A percentile compares a stretch with the other conserved stretches of the same genome.
Conservation (phyloP, 2,888 invertebrate species). For the Scaptomyza cyrtandrae region DNA sequence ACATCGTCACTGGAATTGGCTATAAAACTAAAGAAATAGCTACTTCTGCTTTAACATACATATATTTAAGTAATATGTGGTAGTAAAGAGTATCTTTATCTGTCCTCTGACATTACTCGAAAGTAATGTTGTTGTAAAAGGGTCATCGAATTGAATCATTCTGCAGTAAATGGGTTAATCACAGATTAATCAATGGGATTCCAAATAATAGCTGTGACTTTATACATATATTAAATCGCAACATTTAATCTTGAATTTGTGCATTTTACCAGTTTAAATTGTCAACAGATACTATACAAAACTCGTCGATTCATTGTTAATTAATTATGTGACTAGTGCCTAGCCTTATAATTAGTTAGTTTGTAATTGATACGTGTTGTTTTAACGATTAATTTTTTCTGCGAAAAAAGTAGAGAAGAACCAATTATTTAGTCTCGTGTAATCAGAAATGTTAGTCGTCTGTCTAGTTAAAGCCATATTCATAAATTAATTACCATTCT, state of each 20-base stretch:
- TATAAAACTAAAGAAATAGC: constrained; percentile 46
- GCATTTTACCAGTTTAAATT: too few relatives aligned
- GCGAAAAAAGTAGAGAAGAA: not conserved
- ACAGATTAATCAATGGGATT: not conserved
- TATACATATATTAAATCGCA: not conserved
- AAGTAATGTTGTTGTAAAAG: constrained; percentile 27
- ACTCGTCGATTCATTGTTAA: too few relatives aligned
- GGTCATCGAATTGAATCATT: constrained; percentile 29
- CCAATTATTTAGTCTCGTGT: not conserved
- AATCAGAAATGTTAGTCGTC: not conserved
- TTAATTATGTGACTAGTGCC: too few relatives aligned
- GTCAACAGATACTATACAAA: too few relatives aligned
- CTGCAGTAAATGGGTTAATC: constrained; percentile 22
- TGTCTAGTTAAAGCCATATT: not conserved
- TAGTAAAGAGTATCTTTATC: constrained; percentile 27
- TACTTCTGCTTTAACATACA: constrained; percentile 11
- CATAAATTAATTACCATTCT: not conserved
- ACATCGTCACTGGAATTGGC: constrained; percentile 21
- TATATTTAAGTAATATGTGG: constrained; percentile 23
- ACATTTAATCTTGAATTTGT: not conserved
- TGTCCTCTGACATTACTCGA: constrained; percentile 7
- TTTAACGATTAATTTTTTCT: not conserved
- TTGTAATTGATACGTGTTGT: not conserved
- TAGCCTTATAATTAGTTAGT: not conserved
- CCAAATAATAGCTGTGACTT: not conserved